Conservation (phyloP, 2,888 invertebrate genomes). For the Xestia c-nigrum region DNA sequence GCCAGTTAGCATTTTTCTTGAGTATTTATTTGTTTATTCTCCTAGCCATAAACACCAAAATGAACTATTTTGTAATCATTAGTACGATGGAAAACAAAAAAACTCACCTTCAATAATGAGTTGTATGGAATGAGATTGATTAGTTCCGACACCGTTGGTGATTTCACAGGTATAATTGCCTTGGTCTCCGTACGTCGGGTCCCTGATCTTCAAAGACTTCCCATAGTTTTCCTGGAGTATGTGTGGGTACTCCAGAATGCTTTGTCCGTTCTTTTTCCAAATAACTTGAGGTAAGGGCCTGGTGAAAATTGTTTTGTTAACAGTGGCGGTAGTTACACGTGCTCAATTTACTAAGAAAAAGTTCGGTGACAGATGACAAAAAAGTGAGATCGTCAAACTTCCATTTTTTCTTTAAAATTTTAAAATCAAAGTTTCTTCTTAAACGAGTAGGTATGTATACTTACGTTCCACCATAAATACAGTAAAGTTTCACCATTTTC, state of each 20-base stretch:
- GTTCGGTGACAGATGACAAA: neutral
- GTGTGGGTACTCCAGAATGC: constrained; percentile 92
- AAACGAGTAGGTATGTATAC: constrained; percentile 75
- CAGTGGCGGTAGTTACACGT: neutral
- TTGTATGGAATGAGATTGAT: constrained; percentile 95
- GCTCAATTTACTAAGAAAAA: neutral
- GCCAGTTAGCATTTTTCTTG: too few relatives aligned
- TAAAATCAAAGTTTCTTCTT: constrained; percentile 15
- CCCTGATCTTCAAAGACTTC: constrained; percentile 96
- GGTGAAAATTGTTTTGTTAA: constrained; percentile 43
- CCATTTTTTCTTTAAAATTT: neutral
- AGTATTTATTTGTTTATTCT: too few relatives aligned
- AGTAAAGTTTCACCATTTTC: constrained; percentile 96
- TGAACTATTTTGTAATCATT: too few relatives aligned
- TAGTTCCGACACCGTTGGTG: constrained; percentile 96
- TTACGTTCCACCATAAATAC: constrained; percentile 99
- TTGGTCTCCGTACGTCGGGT: constrained; percentile 96
- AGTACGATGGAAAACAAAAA: neutral
- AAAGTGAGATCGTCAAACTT: neutral
- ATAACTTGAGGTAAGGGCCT: constrained; percentile 98
- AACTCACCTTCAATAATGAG: constrained; percentile 92
- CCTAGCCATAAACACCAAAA: too few relatives aligned
- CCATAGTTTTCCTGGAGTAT: constrained; percentile 97
- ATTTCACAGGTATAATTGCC: constrained; percentile 98
- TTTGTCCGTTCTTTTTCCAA: constrained; percentile 96